Conservation (phyloP, 2,797 vertebrate species). For the Todus mexicanus region DNA sequence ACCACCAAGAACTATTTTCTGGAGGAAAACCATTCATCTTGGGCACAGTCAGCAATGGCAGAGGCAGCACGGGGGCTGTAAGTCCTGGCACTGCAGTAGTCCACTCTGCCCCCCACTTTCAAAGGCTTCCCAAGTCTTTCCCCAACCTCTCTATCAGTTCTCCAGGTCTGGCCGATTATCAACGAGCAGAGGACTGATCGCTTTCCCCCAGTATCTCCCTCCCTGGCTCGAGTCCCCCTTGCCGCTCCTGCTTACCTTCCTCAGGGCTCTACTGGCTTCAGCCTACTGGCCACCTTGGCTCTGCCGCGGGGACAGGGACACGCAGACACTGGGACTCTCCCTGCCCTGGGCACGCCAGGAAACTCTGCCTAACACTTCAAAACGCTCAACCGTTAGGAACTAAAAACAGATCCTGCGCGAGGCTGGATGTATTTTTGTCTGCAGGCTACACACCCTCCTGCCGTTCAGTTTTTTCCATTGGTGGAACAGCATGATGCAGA, state of each 20-base stretch:
- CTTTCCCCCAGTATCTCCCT: not conserved
- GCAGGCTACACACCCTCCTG: conserved; percentile 78
- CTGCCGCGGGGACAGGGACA: not conserved
- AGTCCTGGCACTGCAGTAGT: not conserved
- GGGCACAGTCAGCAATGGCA: not conserved
- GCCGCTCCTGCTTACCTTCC: conserved; percentile 49
- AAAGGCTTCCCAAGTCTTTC: not conserved
- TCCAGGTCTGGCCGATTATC: not conserved
- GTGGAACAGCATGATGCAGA: conserved; percentile 77
- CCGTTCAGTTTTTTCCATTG: conserved; percentile 84
- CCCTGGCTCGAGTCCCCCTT: not conserved
- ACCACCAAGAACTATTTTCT: conserved; percentile 8
- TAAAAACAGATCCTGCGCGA: conserved; percentile 77
- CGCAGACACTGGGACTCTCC: conserved; percentile 5
- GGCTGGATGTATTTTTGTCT: conserved; percentile 77
- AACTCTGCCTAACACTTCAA: conserved; percentile 66
- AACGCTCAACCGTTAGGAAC: conserved; percentile 68
- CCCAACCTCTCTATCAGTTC: not conserved
- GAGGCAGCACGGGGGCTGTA: not conserved
- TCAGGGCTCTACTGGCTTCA: not conserved
- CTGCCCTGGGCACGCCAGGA: conserved; percentile 66
- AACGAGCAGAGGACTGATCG: not conserved
- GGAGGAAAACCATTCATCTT: not conserved
- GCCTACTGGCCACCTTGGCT: not conserved
- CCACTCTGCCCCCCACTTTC: not conserved